Percentiles rank a stretch among this genome's conserved stretches.
Conservation (phyloP, 2,113 vertebrate genomes). For the Leuciscus idus region DNA sequence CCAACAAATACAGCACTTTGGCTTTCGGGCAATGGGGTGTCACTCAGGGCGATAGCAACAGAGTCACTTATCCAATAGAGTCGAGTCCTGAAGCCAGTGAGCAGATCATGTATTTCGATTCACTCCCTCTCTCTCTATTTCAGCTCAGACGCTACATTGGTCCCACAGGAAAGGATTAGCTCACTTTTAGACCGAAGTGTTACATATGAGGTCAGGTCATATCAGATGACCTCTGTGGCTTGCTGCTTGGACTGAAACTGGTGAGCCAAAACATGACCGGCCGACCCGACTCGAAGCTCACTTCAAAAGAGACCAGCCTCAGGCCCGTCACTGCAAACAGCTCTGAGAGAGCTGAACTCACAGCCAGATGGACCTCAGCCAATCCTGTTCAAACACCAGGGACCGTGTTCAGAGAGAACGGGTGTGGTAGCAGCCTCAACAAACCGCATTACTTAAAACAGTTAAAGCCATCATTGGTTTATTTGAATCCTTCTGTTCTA, state of each 20-base stretch:
- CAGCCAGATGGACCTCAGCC: conserved; percentile 40
- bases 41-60: conserved; percentile 78
- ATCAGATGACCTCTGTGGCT: conserved; percentile 75
- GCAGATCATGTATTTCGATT: conserved; percentile 52
- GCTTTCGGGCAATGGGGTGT: conserved; percentile 72
- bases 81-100: conserved; percentile 62
- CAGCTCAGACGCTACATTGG: conserved; percentile 76
- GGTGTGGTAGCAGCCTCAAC: conserved; percentile 39
- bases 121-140: conserved; percentile 78
- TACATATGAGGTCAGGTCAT: conserved; percentile 80
- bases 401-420: conserved; percentile 34
- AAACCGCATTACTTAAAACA: conserved; percentile 42
- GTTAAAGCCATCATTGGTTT: conserved; percentile 27
- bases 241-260: conserved; percentile 63
- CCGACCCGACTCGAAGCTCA: not conserved
- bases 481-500: conserved; percentile 21
- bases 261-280: not conserved
- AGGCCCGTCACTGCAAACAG: conserved; percentile 27
- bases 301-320: conserved; percentile 18
- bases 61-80: conserved; percentile 73
- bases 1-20: conserved; percentile 83
- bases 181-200: conserved; percentile 78
- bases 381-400: conserved; percentile 42
- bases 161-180: conserved; percentile 76
- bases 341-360: conserved; percentile 20